Evolutionary conservation across 2,797 vertebrate genomes (phyloP).

Genomic region (Neomorphus geoffroyi): DNA sequence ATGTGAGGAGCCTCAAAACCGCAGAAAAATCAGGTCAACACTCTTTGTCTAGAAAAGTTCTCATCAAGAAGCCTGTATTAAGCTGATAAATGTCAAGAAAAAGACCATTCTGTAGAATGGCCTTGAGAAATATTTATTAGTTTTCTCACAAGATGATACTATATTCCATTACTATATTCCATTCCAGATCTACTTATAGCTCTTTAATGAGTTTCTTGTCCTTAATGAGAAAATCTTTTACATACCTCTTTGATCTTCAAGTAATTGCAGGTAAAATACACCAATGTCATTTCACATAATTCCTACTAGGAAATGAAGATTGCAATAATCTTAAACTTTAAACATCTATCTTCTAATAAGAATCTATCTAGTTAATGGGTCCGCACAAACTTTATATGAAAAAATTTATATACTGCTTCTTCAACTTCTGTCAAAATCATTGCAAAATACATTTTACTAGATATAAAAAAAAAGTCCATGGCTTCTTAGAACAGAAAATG

Average conservation of each 20-base stretch:
- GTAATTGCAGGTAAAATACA: slow-evolving; percentile 30
- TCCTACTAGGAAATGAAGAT: slow-evolving; percentile 7
- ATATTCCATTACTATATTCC: neutral
- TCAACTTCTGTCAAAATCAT: slow-evolving; percentile 2
- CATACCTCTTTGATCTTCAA: slow-evolving; percentile 9
- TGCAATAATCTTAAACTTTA: neutral
- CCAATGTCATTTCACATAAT: neutral
- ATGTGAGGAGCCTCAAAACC: neutral
- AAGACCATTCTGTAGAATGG: neutral
- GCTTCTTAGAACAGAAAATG: neutral
- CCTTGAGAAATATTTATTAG: neutral
- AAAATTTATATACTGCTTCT: neutral
- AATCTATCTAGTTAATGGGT: neutral
- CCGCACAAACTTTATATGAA: neutral
- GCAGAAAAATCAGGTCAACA: neutral
- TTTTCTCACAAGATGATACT: neutral
- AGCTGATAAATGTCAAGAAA: neutral
- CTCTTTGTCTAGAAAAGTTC: neutral
- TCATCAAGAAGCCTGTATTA: neutral
- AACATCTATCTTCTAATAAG: neutral
- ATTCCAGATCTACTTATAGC: neutral
- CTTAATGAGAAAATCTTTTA: neutral
- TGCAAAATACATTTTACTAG: neutral
- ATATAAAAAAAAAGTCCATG: neutral
- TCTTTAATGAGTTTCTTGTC: neutral